phyloP scores from a whole-genome alignment of 1,140 invertebrate genomes.

The Spodoptera frugiperda region DNA sequence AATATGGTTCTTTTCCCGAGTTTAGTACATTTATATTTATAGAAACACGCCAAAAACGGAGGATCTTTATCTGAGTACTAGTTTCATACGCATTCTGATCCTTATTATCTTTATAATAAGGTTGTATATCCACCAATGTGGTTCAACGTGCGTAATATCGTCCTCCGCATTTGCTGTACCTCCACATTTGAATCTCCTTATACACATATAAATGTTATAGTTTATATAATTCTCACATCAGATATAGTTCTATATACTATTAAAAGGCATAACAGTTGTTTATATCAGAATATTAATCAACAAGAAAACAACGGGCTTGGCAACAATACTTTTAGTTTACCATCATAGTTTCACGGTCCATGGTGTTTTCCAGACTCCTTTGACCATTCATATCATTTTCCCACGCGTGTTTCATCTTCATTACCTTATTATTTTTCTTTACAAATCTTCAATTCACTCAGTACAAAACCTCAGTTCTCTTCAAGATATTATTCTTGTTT shows the following conservation, averaged over 20 bases:
- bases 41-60: constrained; percentile 11
- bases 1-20: constrained; percentile 17
- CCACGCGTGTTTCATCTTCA: no score
- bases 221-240: constrained; percentile 51
- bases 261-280: constrained; percentile 70
- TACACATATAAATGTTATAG: constrained; percentile 36
- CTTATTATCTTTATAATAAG: constrained; percentile 1
- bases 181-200: constrained; percentile 24
- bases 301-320: constrained; percentile 56
- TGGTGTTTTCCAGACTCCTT: no score
- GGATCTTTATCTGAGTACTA: background rate
- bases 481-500: no score
- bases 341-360: no score
- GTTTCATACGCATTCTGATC: constrained; percentile 1
- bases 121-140: constrained; percentile 3
- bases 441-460: no score
- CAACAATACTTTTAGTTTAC: constrained; percentile 10
- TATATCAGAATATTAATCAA: constrained; percentile 67
- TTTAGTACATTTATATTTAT: background rate
- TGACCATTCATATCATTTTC: no score
- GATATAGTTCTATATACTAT: constrained; percentile 55
- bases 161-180: constrained; percentile 32
- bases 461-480: no score
- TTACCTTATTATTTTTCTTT: no score
- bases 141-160: background rate